Evolutionary conservation across 1,140 invertebrate species (phyloP), one percentile per base, ranked within the genome.

Genomic region (Drosophila baimaii): DNA sequence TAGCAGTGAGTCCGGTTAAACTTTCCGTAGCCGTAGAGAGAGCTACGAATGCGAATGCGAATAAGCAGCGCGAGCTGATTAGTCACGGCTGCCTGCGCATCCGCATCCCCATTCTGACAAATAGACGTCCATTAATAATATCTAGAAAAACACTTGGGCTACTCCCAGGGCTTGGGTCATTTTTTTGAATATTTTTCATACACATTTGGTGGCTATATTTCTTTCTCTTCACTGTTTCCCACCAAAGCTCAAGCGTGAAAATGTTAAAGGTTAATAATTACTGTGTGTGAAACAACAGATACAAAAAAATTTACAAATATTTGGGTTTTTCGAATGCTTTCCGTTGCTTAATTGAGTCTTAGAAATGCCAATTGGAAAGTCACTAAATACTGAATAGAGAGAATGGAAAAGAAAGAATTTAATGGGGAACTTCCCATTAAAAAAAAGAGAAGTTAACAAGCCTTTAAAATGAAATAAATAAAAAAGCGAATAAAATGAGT

Each of bases 221-320:
- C 51, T 46, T 77, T 19, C 21, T 29, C 12, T n/a, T n/a, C 35
- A 57, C 12, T 21, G 57, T 61, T 80, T 77, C 83, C 69, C 83
- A 88, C 68, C 68, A 66, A 80, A 37, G 56, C 56, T 66, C 79
- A 83, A 77, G 83, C 84, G 83, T 88, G 83, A 88, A 88, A 88
- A 88, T 88, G 83, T 69, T 89, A 88, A 88, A 88, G 83, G 83
- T 88, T 83, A 89, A 88, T 89, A 88, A 89, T 89, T 83, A 88
- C 69, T 7, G 62, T 51, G 54, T 69, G 70, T 68, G 51, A 79
- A 59, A 69, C 68, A 82, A 81, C 86, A 52, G 69, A 64, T 61
- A 88, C 66, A 85, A 81, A 72, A 83, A 82, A 78, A 44, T 66
- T 55, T 61, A 58, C 33, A 44, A 47, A 51, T 64, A 75, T 74